These are phyloP conservation scores for Tetranychus cinnabarinus DNA, from an alignment of 1,140 invertebrate species.

Conservation along the genomic window DNA sequence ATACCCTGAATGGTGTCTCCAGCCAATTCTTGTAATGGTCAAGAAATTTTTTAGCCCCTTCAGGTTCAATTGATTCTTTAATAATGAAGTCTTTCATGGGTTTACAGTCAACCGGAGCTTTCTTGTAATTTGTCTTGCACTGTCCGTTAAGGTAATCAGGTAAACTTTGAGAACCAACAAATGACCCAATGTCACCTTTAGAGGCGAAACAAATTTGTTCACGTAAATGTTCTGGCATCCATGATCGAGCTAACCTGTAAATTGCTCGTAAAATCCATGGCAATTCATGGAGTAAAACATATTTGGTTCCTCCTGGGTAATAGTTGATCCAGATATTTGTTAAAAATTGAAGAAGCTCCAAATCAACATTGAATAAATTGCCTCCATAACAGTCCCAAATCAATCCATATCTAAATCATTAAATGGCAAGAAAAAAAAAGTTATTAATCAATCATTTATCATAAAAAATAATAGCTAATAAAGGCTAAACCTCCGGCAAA, in stretches of 20 bases:
- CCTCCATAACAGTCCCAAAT: constrained; percentile 8
- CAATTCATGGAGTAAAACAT: constrained; percentile 7
- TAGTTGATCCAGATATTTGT: not conserved
- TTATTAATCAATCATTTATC: too few relatives aligned
- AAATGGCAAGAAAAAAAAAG: too few relatives aligned
- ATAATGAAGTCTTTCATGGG: not conserved
- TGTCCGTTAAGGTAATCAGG: constrained; percentile 10
- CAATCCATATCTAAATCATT: not conserved
- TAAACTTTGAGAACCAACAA: constrained; percentile 6
- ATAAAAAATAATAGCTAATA: too few relatives aligned
- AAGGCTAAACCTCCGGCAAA: too few relatives aligned
- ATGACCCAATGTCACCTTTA: constrained; percentile 1
- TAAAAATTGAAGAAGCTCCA: constrained; percentile 5
- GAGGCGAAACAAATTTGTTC: constrained; percentile 8
- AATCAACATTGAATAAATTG: constrained; percentile 5
- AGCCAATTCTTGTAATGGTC: not conserved
- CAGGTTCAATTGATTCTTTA: not conserved
- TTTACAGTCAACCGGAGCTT: not conserved
- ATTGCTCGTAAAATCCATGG: constrained; percentile 7
- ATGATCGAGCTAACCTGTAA: not conserved
- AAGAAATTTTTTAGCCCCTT: not conserved
- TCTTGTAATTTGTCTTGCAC: not conserved
- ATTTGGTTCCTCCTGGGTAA: constrained; percentile 5
- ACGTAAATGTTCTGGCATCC: not conserved
- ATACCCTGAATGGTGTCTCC: not conserved